A percentile compares a stretch with the other conserved stretches of the same genome.
Evolutionary conservation across 2,888 invertebrate genomes (phyloP).

Genomic region (Callyntrura guangdongensis): DNA sequence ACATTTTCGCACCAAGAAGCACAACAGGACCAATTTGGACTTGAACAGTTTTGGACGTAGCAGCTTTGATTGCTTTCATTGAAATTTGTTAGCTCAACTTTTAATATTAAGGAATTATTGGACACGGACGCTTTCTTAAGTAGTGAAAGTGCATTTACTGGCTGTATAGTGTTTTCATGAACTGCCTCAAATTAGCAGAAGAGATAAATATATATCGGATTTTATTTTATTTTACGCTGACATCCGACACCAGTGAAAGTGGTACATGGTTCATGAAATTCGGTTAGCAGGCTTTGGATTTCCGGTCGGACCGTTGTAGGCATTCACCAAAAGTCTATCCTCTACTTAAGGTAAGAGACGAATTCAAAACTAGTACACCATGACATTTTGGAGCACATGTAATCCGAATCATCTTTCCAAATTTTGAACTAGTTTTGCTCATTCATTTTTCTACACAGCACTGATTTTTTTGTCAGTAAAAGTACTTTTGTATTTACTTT

Average conservation of each 20-base stretch:
- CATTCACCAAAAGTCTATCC: constrained; percentile 12
- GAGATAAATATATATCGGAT: no score
- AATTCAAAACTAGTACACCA: neutral
- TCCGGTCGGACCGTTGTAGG: constrained; percentile 23
- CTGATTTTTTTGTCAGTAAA: no score
- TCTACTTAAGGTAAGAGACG: constrained; percentile 44
- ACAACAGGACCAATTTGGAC: constrained; percentile 49
- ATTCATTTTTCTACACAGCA: no score
- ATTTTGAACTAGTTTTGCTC: neutral
- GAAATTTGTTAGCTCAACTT: constrained; percentile 5
- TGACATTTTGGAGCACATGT: neutral
- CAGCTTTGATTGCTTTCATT: constrained; percentile 42
- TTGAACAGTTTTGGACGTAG: neutral
- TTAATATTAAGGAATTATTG: neutral
- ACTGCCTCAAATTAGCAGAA: neutral
- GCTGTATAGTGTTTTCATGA: neutral
- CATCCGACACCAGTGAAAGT: neutral
- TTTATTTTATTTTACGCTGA: no score
- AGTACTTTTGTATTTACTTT: no score
- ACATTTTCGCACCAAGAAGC: constrained; percentile 7
- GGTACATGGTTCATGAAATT: constrained; percentile 20
- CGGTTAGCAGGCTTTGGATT: constrained; percentile 47
- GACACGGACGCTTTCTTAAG: neutral
- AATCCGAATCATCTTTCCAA: neutral
- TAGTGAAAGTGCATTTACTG: constrained; percentile 31